A percentile compares a stretch with the other conserved stretches of the same genome.
phyloP scores from a whole-genome alignment of 53 echinoderm and acorn worm genomes.

The Arbacia lixula region DNA sequence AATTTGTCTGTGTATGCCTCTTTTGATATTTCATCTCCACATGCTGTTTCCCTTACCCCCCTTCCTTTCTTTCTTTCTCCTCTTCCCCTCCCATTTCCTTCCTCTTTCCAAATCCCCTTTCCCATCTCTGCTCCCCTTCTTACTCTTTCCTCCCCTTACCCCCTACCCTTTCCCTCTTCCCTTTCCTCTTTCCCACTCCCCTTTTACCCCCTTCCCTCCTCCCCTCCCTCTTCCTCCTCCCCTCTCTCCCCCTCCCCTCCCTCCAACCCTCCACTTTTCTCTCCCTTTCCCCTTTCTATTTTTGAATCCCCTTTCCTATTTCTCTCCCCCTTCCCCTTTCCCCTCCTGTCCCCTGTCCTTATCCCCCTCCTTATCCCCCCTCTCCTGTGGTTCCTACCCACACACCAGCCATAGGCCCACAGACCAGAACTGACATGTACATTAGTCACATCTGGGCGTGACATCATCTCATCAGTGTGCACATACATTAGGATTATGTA shows the following conservation, averaged over 20 bases:
- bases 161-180: neutral
- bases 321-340: neutral
- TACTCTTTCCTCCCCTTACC: neutral
- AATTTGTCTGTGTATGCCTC: neutral
- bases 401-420: too few species aligned
- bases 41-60: neutral
- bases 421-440: too few species aligned
- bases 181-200: neutral
- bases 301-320: neutral
- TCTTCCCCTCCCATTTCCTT: neutral
- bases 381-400: neutral
- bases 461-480: too few species aligned
- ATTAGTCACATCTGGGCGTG: too few species aligned
- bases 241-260: neutral
- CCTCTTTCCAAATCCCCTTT: too few species aligned
- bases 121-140: neutral
- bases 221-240: neutral
- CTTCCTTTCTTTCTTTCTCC: neutral
- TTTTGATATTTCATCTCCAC: neutral
- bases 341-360: neutral
- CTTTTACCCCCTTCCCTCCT: neutral
- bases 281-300: neutral
- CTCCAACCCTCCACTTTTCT: neutral
- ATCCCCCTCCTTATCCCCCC: neutral
- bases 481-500: too few species aligned